Evolutionary conservation across 2,888 invertebrate species (phyloP), one percentile per base, ranked within the genome.

Genomic region (Sipunculus nudus): DNA sequence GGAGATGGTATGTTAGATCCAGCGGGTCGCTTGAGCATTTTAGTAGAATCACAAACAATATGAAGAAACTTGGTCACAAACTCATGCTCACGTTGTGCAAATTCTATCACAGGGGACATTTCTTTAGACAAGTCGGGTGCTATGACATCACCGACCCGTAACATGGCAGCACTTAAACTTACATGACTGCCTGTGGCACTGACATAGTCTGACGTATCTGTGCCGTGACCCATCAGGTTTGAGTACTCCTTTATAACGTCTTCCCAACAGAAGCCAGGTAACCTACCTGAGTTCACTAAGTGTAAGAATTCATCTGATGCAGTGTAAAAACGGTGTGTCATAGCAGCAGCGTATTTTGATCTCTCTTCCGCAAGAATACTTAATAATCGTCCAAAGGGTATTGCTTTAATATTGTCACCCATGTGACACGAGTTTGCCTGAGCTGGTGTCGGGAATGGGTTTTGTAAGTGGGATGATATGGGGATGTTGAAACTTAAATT

Each of bases 21-120:
- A 23, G 47, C 75, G 53, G 71, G 73, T 57, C 73, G 77, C 43
- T 77, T 72, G 55, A 82, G 71, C 26, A 81, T 66, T 52, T 74
- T 78, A 31, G 82, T 81, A 10, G 79, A 79, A 62, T 75, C 78
- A 63, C 78, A 81, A 58, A 80, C 80, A 62, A 80, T 76, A 26
- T 77, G 74, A 21, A 82, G 71, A 61, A 82, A 80, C 29, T 72
- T 75, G 56, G 75, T 75, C 6, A 80, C 78, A 68, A 81, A 81
- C 32, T 74, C 75, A 45, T 78, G 75, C 65, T 82, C 82, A 26
- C 73, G 66, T 41, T 72, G 65, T 5, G 77, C 71, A 57, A 80
- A 78, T 25, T 80, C 78, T 3, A 77, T 63, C 8, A 81, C 68
- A 5, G 80, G 79, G 21, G 79, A 77, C 39, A 69, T 67, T 47